These are phyloP conservation scores for Drosophila nr. perissopoda DNA, from an alignment of 2,888 invertebrate genomes.

Conservation along the genomic window DNA sequence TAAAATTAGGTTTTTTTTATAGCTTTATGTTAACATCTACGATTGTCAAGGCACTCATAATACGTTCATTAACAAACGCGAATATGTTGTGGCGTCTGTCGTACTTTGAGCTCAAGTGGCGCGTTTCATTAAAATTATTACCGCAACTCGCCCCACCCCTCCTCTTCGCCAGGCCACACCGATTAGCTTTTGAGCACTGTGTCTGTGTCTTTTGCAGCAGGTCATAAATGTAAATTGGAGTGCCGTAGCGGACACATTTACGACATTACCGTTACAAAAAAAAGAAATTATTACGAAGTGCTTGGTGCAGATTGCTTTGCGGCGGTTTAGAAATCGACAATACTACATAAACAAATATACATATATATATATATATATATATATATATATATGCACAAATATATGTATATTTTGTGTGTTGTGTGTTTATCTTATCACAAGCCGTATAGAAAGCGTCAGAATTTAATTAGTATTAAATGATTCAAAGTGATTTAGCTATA, in stretches of 20 bases:
- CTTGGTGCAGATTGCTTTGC: conserved; percentile 19
- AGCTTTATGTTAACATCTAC: neutral
- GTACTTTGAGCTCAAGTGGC: conserved; percentile 68
- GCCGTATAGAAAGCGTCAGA: conserved; percentile 35
- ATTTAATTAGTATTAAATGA: conserved; percentile 68
- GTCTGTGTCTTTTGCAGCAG: conserved; percentile 36
- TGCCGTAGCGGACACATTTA: conserved; percentile 34
- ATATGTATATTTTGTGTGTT: neutral
- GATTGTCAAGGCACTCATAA: conserved; percentile 15
- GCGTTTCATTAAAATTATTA: conserved; percentile 59
- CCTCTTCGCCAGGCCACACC: neutral
- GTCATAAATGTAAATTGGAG: conserved; percentile 56
- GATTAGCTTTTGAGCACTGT: conserved; percentile 28
- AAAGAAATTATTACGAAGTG: conserved; percentile 24
- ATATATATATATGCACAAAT: too few species aligned
- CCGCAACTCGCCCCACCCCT: conserved; percentile 21
- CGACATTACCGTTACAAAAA: conserved; percentile 42
- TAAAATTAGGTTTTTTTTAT: conserved; percentile 5
- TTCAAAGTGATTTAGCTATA: conserved; percentile 49
- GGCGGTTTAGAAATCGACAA: conserved; percentile 40
- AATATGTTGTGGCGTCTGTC: conserved; percentile 38
- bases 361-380: neutral
- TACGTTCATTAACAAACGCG: conserved; percentile 52
- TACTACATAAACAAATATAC: neutral
- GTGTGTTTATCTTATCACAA: conserved; percentile 56